Base-by-base conservation (phyloP, 2,797 vertebrate species). In the Crenichthys baileyi region DNA sequence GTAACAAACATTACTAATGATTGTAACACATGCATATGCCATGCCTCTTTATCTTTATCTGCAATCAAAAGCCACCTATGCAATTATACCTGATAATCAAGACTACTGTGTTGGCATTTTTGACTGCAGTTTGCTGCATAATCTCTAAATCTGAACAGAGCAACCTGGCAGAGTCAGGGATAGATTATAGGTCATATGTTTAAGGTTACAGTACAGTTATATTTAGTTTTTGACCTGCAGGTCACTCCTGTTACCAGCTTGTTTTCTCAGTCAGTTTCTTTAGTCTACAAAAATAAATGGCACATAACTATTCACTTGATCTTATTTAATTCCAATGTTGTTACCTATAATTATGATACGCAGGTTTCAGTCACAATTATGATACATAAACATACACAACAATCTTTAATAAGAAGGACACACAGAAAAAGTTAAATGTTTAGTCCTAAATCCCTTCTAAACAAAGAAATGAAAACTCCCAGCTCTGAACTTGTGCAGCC, bases 131-230 rank as follows among this genome's bases (percentile, higher is more conserved):
- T n/a, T 60, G 12, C 11, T 63, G 44, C 31, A 56, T 60, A 12
- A 63, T 56, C 50, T 65, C 7, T 26, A 75, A 81, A 67, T 67
- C 24, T 75, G 76, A 71, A 53, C 1, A 1, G 75, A 68, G 72
- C 50, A 53, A 75, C 70, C 36, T 77, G 48, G 31, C 36, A 36
- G n/a, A 76, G 61, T 77, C 48, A 31, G 22, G 55, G 44, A 44
- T 29, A 77, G 61, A 84, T 75, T 76, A 72, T 51, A 83, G 85
- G 85, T 87, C 84, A 84, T 77, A 8, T 56, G 90, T 86, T 85
- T 93, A 80, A 72, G 58, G 89, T 93, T 90, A 80, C 90, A 84
- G 79, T 36, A 60, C 79, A 84, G 63, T 67, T 91, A 92, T 90
- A 90, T 90, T 91, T 92, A 91, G 88, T 36, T 29, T 36, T 50